Evolutionary conservation across 2,888 invertebrate genomes (phyloP), one percentile per base, ranked within the genome.

Genomic region (Aspidiotus destructor): DNA sequence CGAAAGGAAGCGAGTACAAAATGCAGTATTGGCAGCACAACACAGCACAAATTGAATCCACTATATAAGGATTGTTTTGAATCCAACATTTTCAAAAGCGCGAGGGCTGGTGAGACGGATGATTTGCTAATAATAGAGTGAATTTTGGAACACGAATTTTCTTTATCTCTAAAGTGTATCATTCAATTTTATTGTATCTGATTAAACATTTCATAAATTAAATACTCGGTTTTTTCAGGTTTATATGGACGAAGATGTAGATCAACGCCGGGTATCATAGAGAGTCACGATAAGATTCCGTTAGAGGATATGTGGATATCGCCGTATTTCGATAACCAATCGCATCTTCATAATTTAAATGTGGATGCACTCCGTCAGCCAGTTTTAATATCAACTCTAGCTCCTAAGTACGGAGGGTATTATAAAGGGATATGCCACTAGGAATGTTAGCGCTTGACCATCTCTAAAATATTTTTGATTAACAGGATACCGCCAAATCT

Each of bases 181-280:
- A 28, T 28, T 28, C 5, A 28, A 5, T 28, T 28, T 28, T 28
- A 28, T 28, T 5, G 28, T 28, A 28, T 28, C 5, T 28, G 2
- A 28, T 28, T 28, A 28, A 28, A 28, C 1, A 28, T 3, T 28
- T 28, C 28, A 28, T 28, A 28, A 1, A 28, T 28, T 28, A 28
- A 28, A 28, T 28, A 28, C 28, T 28, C 5, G 28, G 1, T 28
- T 28, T 28, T 6, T 48, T 48, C 8, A 70, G 70, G 71, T 11
- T 52, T 71, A 15, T 68, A 69, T 11, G 71, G 71, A 88, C 92
- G 94, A 75, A 85, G 96, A 76, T 93, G 95, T 79, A 92, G 92
- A 77, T 96, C 96, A 75, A 95, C 97, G 70, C 96, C 97, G 13
- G 96, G 95, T 60, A 83, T 96, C 74, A 89, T 97, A 74, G 96